These are phyloP conservation scores for Epinephelus fuscoguttatus DNA, from an alignment of 2,113 vertebrate species.

Conservation along the genomic window DNA sequence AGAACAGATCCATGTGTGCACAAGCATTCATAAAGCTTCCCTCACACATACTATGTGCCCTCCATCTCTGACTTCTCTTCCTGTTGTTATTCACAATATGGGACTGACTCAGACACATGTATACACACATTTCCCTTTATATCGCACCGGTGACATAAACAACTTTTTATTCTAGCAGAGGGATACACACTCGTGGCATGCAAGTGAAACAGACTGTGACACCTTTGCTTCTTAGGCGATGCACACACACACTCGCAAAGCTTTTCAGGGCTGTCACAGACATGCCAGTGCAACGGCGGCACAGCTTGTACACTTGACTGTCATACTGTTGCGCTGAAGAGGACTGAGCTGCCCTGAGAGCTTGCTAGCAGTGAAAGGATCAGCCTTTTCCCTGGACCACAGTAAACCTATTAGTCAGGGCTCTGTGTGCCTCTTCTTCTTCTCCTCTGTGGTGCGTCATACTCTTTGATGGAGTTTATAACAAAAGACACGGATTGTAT, in stretches of 20 bases:
- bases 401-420: constrained; percentile 54
- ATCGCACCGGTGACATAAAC: constrained; percentile 7
- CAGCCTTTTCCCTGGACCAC: constrained; percentile 53
- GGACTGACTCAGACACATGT: constrained; percentile 5
- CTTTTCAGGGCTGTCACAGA: constrained; percentile 44
- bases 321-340: constrained; percentile 46
- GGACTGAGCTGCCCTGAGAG: constrained; percentile 50
- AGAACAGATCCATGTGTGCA: constrained; percentile 46
- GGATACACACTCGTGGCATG: constrained; percentile 8
- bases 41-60: background rate
- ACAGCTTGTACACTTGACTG: constrained; percentile 54
- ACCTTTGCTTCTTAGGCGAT: constrained; percentile 24
- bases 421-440: constrained; percentile 32
- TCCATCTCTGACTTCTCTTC: constrained; percentile 13
- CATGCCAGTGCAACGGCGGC: constrained; percentile 30
- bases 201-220: constrained; percentile 27
- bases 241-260: constrained; percentile 21
- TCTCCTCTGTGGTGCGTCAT: constrained; percentile 1
- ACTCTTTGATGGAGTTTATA: constrained; percentile 37
- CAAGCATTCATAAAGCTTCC: constrained; percentile 34
- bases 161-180: background rate
- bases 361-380: constrained; percentile 30
- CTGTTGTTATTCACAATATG: constrained; percentile 28
- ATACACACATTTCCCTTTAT: constrained; percentile 7
- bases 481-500: constrained; percentile 26